A percentile compares a stretch with the other conserved stretches of the same genome.
phyloP scores from a whole-genome alignment of 1,140 invertebrate species.

The Magallana angulata region DNA sequence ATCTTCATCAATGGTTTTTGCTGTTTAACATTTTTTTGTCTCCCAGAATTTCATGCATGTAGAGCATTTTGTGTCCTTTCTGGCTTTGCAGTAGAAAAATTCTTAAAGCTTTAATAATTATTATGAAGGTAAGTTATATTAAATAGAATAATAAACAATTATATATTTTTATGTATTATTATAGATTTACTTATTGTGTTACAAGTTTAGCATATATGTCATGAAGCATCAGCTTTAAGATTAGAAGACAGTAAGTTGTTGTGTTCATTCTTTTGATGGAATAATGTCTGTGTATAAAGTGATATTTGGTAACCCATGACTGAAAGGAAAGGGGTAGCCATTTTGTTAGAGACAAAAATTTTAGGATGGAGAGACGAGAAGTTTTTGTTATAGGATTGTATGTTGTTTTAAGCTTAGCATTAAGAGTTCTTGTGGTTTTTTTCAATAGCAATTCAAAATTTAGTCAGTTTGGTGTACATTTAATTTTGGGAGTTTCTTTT shows the following conservation, averaged over 20 bases:
- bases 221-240: slow-evolving; percentile 17
- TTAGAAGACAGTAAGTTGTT: slow-evolving; percentile 12
- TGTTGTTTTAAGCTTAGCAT: slow-evolving; percentile 13
- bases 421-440: slow-evolving; percentile 10
- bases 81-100: neutral
- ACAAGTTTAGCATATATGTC: slow-evolving; percentile 5
- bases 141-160: too few relatives aligned
- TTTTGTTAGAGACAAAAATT: slow-evolving; percentile 14
- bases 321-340: slow-evolving; percentile 9
- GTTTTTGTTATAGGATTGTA: slow-evolving; percentile 22
- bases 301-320: slow-evolving; percentile 20
- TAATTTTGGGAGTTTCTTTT: slow-evolving; percentile 22
- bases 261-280: slow-evolving; percentile 8
- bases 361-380: slow-evolving; percentile 15
- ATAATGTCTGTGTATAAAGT: slow-evolving; percentile 6
- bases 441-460: slow-evolving; percentile 19
- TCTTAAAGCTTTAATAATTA: too few relatives aligned
- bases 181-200: neutral
- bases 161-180: too few relatives aligned
- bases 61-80: neutral
- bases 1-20: slow-evolving; percentile 26
- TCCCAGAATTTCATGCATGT: slow-evolving; percentile 30
- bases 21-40: slow-evolving; percentile 19
- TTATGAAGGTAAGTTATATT: too few relatives aligned
- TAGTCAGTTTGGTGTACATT: slow-evolving; percentile 8